Conservation (phyloP, 2,113 vertebrate genomes). For the Thalassoma bifasciatum region DNA sequence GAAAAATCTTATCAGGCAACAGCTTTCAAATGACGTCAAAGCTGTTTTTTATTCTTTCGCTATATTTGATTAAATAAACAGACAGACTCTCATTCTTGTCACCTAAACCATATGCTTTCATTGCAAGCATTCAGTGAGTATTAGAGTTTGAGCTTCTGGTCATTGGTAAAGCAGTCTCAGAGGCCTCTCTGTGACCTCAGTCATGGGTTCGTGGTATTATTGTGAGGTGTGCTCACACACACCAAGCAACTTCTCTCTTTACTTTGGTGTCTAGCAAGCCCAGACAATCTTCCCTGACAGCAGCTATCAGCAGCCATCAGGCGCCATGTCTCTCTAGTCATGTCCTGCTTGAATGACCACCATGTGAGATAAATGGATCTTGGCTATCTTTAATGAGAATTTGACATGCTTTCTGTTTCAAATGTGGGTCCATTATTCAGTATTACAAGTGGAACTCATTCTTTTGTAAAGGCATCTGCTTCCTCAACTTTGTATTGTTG, state of each 20-base stretch:
- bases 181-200: conserved; percentile 22
- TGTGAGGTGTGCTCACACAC: conserved; percentile 17
- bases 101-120: too few species aligned
- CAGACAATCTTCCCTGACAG: conserved; percentile 17
- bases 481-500: neutral
- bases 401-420: conserved; percentile 21
- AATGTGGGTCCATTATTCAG: neutral
- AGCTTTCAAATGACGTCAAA: conserved; percentile 12
- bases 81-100: too few species aligned
- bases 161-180: neutral
- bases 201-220: neutral
- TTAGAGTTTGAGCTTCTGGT: too few species aligned
- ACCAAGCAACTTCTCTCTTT: conserved; percentile 9
- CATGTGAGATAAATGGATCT: conserved; percentile 15
- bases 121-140: too few species aligned
- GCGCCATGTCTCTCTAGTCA: neutral
- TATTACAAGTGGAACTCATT: neutral
- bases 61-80: too few species aligned
- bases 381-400: neutral
- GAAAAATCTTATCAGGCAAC: conserved; percentile 19
- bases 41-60: too few species aligned
- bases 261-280: conserved; percentile 43
- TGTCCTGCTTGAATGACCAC: conserved; percentile 31
- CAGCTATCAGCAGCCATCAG: conserved; percentile 34
- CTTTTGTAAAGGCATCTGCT: neutral